Conservation (phyloP, 2,113 vertebrate species). For the Panthera leo region DNA sequence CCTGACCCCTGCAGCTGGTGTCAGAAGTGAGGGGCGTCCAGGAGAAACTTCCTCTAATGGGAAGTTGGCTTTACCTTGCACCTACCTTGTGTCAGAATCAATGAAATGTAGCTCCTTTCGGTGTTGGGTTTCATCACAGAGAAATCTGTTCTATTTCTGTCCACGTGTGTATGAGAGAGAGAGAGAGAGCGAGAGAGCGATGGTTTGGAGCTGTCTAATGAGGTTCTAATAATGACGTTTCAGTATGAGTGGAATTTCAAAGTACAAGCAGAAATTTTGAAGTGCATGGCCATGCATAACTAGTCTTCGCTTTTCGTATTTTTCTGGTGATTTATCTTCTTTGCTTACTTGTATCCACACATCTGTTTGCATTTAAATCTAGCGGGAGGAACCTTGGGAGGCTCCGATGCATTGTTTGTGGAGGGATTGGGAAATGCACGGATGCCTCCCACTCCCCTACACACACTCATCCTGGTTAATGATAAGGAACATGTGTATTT, state of each 20-base stretch:
- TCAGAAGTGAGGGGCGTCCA: neutral
- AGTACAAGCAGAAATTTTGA: neutral
- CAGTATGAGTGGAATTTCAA: neutral
- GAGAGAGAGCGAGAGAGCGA: too few species aligned
- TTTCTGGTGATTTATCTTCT: slow-evolving; percentile 46
- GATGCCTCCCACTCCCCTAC: neutral
- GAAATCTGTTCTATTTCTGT: neutral
- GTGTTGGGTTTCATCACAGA: neutral
- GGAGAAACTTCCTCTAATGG: neutral
- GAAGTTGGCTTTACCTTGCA: neutral
- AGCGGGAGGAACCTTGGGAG: neutral
- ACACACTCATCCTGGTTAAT: neutral
- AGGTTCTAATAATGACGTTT: neutral
- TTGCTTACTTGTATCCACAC: neutral
- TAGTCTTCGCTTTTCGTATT: neutral
- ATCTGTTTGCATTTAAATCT: slow-evolving; percentile 44
- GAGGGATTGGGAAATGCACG: neutral
- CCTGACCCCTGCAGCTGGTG: too few species aligned
- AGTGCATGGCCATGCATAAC: neutral
- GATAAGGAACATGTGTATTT: neutral
- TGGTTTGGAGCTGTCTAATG: too few species aligned
- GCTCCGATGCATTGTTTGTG: neutral
- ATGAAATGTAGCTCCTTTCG: neutral
- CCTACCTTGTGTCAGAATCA: neutral
- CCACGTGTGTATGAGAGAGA: too few species aligned